These are phyloP conservation scores for Halcyon chelicuti DNA, from an alignment of 2,797 vertebrate species.

Conservation along the genomic window DNA sequence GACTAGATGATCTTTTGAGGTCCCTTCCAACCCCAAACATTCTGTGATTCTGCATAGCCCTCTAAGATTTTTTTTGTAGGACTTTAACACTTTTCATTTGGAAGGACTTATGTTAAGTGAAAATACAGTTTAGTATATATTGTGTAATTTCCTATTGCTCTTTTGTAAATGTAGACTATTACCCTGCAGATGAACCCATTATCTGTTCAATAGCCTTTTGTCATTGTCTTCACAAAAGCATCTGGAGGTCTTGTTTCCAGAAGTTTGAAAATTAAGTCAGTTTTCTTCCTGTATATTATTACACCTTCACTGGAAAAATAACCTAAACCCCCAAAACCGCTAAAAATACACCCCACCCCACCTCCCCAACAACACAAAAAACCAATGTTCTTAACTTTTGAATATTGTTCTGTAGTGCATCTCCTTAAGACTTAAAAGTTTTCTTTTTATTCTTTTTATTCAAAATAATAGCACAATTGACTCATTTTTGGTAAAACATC, in stretches of 20 bases:
- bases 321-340: background rate
- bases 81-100: background rate
- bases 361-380: accelerated
- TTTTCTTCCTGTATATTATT: background rate
- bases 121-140: background rate
- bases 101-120: background rate
- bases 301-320: background rate
- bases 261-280: background rate
- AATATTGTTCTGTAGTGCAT: background rate
- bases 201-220: background rate
- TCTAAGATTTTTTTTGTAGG: background rate
- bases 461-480: background rate
- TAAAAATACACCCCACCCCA: too few species aligned
- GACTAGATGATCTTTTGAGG: too few species aligned
- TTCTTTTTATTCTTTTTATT: background rate
- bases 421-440: background rate
- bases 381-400: background rate
- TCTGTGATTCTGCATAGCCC: background rate
- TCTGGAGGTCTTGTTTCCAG: background rate
- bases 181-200: background rate
- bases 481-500: background rate
- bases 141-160: background rate
- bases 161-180: background rate
- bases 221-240: background rate
- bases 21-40: too few species aligned